Percentiles rank a stretch among this genome's conserved stretches.
phyloP scores from a whole-genome alignment of 2,113 vertebrate genomes.

The Penelope pileata region DNA sequence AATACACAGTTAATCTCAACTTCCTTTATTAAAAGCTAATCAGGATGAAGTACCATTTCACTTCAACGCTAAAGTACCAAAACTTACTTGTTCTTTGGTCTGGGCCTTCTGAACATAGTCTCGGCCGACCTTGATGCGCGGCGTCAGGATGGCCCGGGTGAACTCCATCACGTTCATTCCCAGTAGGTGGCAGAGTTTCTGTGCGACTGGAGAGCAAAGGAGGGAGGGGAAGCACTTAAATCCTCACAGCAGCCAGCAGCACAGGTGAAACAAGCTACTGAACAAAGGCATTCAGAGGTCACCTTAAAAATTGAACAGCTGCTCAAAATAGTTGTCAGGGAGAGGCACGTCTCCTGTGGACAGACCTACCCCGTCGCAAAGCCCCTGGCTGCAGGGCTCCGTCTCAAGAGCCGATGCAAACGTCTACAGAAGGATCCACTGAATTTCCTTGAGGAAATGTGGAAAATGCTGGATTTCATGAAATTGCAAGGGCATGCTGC shows the following conservation, averaged over 20 bases:
- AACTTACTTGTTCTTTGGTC: slow-evolving; percentile 96
- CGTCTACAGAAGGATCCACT: background rate
- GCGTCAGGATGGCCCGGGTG: slow-evolving; percentile 94
- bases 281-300: background rate
- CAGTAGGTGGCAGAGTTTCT: slow-evolving; percentile 97
- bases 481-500: background rate
- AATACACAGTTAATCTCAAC: background rate
- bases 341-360: too few species aligned
- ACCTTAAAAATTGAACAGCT: background rate
- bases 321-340: fast-evolving
- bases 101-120: slow-evolving; percentile 99
- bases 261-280: background rate
- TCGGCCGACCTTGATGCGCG: slow-evolving; percentile 97
- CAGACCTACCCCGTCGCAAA: background rate
- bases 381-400: fast-evolving
- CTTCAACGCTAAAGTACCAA: fast-evolving
- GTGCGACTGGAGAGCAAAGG: slow-evolving; percentile 82
- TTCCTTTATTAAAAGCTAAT: background rate
- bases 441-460: background rate
- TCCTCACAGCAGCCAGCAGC: background rate
- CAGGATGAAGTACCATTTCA: background rate
- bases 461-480: fast-evolving
- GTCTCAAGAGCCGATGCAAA: fast-evolving
- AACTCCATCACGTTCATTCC: slow-evolving; percentile 99
- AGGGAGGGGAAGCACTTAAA: background rate